Evolutionary conservation across 1,140 invertebrate genomes (phyloP).

Genomic region (Drosophila azteca): DNA sequence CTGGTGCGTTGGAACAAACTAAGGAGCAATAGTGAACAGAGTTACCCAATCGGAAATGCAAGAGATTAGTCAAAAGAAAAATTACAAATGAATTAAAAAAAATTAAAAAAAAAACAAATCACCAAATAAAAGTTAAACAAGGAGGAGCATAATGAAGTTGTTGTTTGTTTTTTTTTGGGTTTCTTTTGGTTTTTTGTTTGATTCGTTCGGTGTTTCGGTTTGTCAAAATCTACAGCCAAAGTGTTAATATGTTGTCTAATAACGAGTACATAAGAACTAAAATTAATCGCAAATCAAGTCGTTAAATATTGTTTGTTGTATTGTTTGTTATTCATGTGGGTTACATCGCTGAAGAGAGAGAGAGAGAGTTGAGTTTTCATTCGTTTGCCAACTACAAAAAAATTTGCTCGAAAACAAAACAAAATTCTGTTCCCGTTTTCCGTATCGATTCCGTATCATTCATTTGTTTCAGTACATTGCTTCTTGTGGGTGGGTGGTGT

Average conservation of each 20-base stretch:
- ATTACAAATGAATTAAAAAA: slow-evolving; percentile 34
- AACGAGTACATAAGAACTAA: slow-evolving; percentile 60
- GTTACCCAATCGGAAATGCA: slow-evolving; percentile 69
- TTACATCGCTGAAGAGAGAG: background rate
- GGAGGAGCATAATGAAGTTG: slow-evolving; percentile 58
- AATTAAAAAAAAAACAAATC: slow-evolving; percentile 73
- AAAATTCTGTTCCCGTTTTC: slow-evolving; percentile 64
- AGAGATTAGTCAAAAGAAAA: slow-evolving; percentile 70
- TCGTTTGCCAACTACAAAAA: slow-evolving; percentile 74
- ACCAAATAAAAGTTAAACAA: slow-evolving; percentile 67
- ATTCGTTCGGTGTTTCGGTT: slow-evolving; percentile 47
- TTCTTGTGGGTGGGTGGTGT: slow-evolving; percentile 55
- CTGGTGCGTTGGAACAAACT: slow-evolving; percentile 32
- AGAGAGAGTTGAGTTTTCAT: slow-evolving; percentile 18
- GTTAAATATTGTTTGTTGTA: slow-evolving; percentile 55
- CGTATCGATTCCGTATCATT: slow-evolving; percentile 17
- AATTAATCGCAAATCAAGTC: slow-evolving; percentile 66
- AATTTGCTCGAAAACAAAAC: slow-evolving; percentile 71
- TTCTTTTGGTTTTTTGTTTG: slow-evolving; percentile 49
- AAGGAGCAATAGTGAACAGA: slow-evolving; percentile 51
- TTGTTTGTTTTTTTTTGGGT: slow-evolving; percentile 46
- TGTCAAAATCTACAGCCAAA: slow-evolving; percentile 83
- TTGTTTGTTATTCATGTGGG: slow-evolving; percentile 57
- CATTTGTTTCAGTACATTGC: slow-evolving; percentile 41
- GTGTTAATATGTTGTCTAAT: slow-evolving; percentile 71